Base-by-base conservation (phyloP, 2,888 invertebrate genomes). In the Timandra comae region DNA sequence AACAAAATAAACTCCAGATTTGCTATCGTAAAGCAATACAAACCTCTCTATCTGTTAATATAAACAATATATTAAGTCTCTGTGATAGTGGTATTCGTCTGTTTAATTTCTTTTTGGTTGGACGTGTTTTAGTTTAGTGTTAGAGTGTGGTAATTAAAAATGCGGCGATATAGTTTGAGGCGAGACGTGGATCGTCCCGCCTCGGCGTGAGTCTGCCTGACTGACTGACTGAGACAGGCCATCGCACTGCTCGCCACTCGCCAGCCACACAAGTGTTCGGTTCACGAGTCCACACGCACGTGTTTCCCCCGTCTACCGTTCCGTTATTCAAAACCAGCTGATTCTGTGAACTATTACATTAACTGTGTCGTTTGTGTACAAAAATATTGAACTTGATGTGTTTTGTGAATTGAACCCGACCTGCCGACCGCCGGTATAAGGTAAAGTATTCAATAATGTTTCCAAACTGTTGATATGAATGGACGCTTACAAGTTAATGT, bases 91-190 rank as follows among this genome's bases (percentile, higher is more conserved):
- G 53, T 76, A 78, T 62, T 78, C 59, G 51, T 58, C 49, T 56
- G 46, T 52, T 43, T 30, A 45, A 48, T 60, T 58, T 54, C 53
- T 52, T 29, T 41, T 52, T 47, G 68, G 46, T 47, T 54, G 54
- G 70, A 68, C 75, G 74, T 65, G 43, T 54, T 42, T 46, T 42
- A n/a, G n/a, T n/a, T n/a, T n/a, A n/a, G n/a, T n/a, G n/a, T n/a
- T 49, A 38, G 49, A 41, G 35, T 37, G 31, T 52, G 44, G 43
- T 43, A 45, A 39, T 42, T 49, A 60, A 80, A 80, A 78, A 84
- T 81, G 82, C 79, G 79, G 76, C 58, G 62, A 44, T 39, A 44
- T 47, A 50, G 59, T 16, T 49, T 53, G 76, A 71, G 81, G 78
- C 81, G 80, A 66, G 78, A 62, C 66, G 56, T 48, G 32, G 41